Conservation (phyloP, 1,140 invertebrate genomes). For the Notospermus geniculatus region DNA sequence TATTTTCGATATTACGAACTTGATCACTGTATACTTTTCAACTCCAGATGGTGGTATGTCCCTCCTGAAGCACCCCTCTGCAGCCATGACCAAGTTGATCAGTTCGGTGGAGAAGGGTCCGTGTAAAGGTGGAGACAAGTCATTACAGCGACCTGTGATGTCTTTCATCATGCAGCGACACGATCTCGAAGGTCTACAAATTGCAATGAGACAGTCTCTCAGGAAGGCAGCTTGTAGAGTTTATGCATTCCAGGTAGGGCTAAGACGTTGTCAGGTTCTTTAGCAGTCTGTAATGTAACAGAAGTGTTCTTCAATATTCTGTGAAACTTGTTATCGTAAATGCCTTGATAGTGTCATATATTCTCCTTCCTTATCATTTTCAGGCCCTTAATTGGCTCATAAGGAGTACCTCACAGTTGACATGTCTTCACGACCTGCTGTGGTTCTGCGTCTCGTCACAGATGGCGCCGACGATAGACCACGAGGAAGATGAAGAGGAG, state of each 20-base stretch:
- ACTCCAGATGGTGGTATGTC: slow-evolving; percentile 69
- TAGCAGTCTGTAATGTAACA: no score
- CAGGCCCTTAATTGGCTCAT: slow-evolving; percentile 93
- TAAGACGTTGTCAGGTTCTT: no score
- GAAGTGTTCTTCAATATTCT: no score
- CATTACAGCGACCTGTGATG: slow-evolving; percentile 65
- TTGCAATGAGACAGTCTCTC: slow-evolving; percentile 80
- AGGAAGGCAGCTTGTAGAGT: slow-evolving; percentile 80
- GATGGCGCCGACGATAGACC: slow-evolving; percentile 56
- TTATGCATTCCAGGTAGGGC: slow-evolving; percentile 81
- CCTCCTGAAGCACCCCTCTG: slow-evolving; percentile 78
- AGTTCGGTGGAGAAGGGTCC: slow-evolving; percentile 35
- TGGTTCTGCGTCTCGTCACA: slow-evolving; percentile 88
- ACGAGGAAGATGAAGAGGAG: slow-evolving; percentile 47
- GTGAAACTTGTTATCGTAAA: no score
- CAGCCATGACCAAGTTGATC: slow-evolving; percentile 62
- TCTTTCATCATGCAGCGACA: slow-evolving; percentile 82
- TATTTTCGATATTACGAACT: no score
- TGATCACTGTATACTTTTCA: no score
- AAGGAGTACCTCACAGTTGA: slow-evolving; percentile 84
- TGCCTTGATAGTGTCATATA: no score
- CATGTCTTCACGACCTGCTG: slow-evolving; percentile 86
- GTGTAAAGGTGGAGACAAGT: slow-evolving; percentile 33
- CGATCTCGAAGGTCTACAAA: slow-evolving; percentile 74
- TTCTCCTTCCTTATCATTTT: no score